Evolutionary conservation across 2,888 invertebrate species (phyloP).

Genomic region (Leucophora obtusa): DNA sequence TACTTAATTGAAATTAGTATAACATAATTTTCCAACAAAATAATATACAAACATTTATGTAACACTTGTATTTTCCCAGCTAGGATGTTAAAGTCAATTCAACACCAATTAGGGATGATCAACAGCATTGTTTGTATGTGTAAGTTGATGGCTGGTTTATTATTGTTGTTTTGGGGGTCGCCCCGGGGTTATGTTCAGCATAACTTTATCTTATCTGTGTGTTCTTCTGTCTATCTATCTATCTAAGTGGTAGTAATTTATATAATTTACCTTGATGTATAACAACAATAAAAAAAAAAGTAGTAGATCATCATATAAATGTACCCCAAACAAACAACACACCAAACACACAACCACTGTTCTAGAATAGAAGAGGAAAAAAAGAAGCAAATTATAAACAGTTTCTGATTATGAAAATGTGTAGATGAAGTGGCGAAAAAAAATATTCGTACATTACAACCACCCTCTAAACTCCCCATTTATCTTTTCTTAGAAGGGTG

Average conservation of each 20-base stretch:
- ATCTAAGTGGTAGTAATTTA: constrained; percentile 47
- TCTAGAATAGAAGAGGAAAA: constrained; percentile 8
- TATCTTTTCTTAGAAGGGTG: not conserved
- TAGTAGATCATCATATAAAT: constrained; percentile 73
- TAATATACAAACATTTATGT: constrained; percentile 15
- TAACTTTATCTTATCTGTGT: constrained; percentile 30
- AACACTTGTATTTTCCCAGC: constrained; percentile 15
- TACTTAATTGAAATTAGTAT: constrained; percentile 27
- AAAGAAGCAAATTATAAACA: constrained; percentile 74
- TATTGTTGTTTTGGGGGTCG: constrained; percentile 60
- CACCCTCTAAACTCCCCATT: constrained; percentile 36
- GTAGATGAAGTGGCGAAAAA: constrained; percentile 67
- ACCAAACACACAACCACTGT: constrained; percentile 29
- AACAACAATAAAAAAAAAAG: constrained; percentile 31
- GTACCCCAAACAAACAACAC: constrained; percentile 52
- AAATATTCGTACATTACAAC: constrained; percentile 21
- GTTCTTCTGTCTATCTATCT: constrained; percentile 17
- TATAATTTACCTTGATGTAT: constrained; percentile 52
- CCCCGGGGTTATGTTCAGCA: constrained; percentile 54
- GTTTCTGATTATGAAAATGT: constrained; percentile 71
- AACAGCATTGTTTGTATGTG: constrained; percentile 63
- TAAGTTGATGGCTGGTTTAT: not conserved
- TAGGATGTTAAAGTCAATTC: constrained; percentile 74
- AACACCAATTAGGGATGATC: constrained; percentile 79
- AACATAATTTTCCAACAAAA: constrained; percentile 25